Evolutionary conservation across 2,888 invertebrate species (phyloP).

Genomic region (Bruchidius siliquastri): DNA sequence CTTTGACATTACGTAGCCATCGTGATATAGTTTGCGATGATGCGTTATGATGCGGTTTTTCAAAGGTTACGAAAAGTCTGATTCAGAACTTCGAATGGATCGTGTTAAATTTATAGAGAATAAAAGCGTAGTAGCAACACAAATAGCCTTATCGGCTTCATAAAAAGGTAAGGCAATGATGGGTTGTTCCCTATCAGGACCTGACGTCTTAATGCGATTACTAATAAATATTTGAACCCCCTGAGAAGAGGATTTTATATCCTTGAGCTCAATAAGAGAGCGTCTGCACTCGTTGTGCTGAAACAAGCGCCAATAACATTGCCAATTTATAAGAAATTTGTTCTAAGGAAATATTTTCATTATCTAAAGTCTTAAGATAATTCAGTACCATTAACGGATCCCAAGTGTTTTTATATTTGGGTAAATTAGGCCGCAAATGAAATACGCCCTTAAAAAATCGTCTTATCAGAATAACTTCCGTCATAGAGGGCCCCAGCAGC

Average conservation of each 20-base stretch:
- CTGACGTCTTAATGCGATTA: slow-evolving; percentile 13
- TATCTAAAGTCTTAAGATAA: neutral
- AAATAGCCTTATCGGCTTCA: slow-evolving; percentile 7
- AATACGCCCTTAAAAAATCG: slow-evolving; percentile 10
- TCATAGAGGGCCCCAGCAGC: neutral
- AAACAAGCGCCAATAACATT: slow-evolving; percentile 9
- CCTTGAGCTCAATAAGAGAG: slow-evolving; percentile 9
- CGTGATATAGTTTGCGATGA: slow-evolving; percentile 9
- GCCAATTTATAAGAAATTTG: slow-evolving; percentile 7
- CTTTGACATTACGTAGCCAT: slow-evolving; percentile 16
- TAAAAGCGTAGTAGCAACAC: slow-evolving; percentile 10
- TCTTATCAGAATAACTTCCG: neutral
- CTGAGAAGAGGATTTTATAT: slow-evolving; percentile 1
- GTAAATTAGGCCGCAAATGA: slow-evolving; percentile 5
- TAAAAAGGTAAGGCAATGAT: slow-evolving; percentile 15
- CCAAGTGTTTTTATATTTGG: slow-evolving; percentile 11
- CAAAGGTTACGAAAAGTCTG: slow-evolving; percentile 1
- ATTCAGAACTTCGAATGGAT: neutral
- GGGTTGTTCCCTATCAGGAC: slow-evolving; percentile 10
- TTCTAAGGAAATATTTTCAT: slow-evolving; percentile 3
- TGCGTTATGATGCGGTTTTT: slow-evolving; percentile 1
- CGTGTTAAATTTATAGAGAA: slow-evolving; percentile 11
- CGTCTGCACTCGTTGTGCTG: slow-evolving; percentile 13
- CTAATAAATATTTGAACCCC: slow-evolving; percentile 10
- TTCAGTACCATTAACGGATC: slow-evolving; percentile 4